A percentile compares a stretch with the other conserved stretches of the same genome.
Evolutionary conservation across 2,797 vertebrate species (phyloP).

Genomic region (Neosilurus mollespiculum): DNA sequence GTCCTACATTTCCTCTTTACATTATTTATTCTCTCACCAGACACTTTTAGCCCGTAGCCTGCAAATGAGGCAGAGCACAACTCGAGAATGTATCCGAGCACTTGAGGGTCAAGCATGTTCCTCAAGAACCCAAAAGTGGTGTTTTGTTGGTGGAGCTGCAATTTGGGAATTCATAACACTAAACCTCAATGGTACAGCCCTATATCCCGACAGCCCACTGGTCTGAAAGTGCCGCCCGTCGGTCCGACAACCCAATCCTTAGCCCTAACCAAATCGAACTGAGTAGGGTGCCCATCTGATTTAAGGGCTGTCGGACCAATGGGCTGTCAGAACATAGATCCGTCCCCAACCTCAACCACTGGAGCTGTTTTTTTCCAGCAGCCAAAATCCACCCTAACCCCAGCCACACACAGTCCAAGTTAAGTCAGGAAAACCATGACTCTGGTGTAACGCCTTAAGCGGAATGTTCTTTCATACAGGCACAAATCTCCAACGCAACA

Average conservation of each 20-base stretch:
- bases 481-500: neutral
- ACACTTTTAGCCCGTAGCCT: neutral
- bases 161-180: conserved; percentile 46
- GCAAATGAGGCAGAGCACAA: neutral
- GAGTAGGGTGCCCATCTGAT: no score
- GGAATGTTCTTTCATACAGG: neutral
- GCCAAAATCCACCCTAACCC: conserved; percentile 14
- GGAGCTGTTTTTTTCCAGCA: conserved; percentile 17
- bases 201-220: no score
- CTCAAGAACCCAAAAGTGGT: conserved; percentile 20
- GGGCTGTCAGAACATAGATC: no score
- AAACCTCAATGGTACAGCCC: neutral
- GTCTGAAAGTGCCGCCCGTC: no score
- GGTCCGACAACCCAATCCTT: no score
- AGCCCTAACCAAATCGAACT: no score
- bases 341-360: neutral
- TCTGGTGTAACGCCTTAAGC: conserved; percentile 18
- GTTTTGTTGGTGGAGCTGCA: conserved; percentile 21
- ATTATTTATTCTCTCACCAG: neutral
- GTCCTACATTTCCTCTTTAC: neutral
- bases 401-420: conserved; percentile 1
- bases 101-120: neutral
- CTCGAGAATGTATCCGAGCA: neutral
- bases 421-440: neutral
- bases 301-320: no score